phyloP scores from a whole-genome alignment of 2,888 invertebrate genomes.

The Neria commutata region DNA sequence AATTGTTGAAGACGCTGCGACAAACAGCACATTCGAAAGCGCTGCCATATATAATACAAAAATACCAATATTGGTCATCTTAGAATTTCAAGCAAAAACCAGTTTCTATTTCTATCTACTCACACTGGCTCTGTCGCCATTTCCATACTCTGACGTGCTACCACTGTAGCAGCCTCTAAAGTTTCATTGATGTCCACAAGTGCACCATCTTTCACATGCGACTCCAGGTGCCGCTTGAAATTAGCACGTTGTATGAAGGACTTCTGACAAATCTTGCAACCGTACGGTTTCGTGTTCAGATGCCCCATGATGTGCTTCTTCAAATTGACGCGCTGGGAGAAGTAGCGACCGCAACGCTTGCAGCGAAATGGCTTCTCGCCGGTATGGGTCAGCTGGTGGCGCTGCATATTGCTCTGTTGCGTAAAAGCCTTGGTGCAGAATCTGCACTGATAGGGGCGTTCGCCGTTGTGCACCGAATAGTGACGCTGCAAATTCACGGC shows the following conservation, averaged over 20 bases:
- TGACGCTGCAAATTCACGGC: conserved; percentile 59
- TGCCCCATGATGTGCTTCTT: conserved; percentile 61
- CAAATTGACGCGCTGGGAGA: conserved; percentile 60
- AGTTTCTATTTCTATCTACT: conserved; percentile 35
- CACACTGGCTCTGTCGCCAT: conserved; percentile 42
- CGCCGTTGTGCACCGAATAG: conserved; percentile 60
- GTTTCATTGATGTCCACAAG: conserved; percentile 49
- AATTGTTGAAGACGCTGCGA: conserved; percentile 55
- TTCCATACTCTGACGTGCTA: conserved; percentile 51
- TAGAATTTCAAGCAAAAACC: background rate
- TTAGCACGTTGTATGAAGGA: conserved; percentile 58
- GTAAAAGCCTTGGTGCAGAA: conserved; percentile 60
- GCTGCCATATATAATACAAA: too few species aligned
- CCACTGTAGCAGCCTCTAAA: conserved; percentile 46
- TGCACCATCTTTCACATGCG: conserved; percentile 52
- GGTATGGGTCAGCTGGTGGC: conserved; percentile 60
- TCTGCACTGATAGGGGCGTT: conserved; percentile 57
- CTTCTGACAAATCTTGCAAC: conserved; percentile 57
- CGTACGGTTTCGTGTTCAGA: conserved; percentile 57
- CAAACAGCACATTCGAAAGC: conserved; percentile 58
- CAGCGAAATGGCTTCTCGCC: conserved; percentile 61
- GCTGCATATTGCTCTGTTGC: conserved; percentile 60
- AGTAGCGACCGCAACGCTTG: conserved; percentile 58
- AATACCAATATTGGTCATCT: background rate
- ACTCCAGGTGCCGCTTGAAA: conserved; percentile 57